These are phyloP conservation scores for Epinotia ramella DNA, from an alignment of 2,888 invertebrate genomes.

Conservation along the genomic window DNA sequence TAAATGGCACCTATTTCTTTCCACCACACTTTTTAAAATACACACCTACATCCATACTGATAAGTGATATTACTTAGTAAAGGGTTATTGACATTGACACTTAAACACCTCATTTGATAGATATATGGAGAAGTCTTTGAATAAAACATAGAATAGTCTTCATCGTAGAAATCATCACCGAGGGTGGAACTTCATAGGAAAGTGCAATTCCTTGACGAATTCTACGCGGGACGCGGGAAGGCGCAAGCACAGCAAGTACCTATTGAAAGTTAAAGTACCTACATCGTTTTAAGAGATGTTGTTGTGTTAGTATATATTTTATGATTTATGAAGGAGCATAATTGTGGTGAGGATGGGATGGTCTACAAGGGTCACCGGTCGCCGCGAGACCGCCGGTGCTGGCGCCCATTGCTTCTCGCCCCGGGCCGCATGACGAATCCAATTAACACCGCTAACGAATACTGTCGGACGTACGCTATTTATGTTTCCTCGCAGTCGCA, in stretches of 20 bases:
- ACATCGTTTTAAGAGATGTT: not conserved
- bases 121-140: too few species aligned
- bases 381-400: constrained; percentile 19
- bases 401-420: constrained; percentile 54
- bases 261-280: too few species aligned
- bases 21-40: not conserved
- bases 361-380: constrained; percentile 47
- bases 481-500: constrained; percentile 79
- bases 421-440: constrained; percentile 75
- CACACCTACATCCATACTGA: too few species aligned
- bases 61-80: too few species aligned
- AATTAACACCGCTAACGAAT: constrained; percentile 80
- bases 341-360: constrained; percentile 50
- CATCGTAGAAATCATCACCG: too few species aligned
- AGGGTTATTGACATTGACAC: too few species aligned
- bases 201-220: too few species aligned
- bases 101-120: too few species aligned
- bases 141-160: too few species aligned
- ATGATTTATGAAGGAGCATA: constrained; percentile 1
- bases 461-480: constrained; percentile 76
- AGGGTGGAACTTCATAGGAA: too few species aligned
- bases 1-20: constrained; percentile 6
- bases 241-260: too few species aligned
- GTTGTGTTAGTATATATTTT: constrained; percentile 37
- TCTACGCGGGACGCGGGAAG: too few species aligned